Conservation (phyloP, 2,797 vertebrate genomes). For the Vireo griseus region DNA sequence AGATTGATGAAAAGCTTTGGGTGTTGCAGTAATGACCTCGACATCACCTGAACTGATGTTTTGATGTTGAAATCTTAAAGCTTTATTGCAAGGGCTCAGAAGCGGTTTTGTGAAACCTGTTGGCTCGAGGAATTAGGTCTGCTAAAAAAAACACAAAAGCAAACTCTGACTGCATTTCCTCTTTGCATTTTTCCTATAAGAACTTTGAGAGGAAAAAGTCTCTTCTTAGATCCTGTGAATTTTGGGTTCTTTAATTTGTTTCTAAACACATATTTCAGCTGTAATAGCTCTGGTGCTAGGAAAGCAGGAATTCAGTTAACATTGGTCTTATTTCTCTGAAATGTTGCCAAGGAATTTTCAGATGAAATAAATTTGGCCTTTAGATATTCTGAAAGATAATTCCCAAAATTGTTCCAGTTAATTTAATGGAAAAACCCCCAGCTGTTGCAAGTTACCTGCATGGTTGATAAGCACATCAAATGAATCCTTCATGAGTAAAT, state of each 20-base stretch:
- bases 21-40: background rate
- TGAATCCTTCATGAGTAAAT: background rate
- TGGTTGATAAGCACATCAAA: background rate
- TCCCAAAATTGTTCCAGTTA: background rate
- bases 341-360: background rate
- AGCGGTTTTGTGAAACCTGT: background rate
- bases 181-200: background rate
- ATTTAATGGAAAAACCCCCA: background rate
- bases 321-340: background rate
- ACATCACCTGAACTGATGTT: background rate
- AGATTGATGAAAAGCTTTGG: background rate
- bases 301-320: background rate
- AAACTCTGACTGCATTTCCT: background rate
- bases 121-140: background rate
- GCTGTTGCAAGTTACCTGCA: background rate
- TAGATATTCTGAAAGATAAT: background rate
- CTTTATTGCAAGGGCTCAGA: background rate
- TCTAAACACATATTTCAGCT: background rate
- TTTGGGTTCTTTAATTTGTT: background rate
- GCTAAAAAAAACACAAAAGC: background rate
- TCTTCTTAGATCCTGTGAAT: background rate
- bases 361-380: background rate
- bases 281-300: background rate
- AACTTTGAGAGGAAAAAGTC: background rate
- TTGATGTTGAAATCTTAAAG: background rate